Evolutionary conservation across 2,888 invertebrate genomes (phyloP), one percentile per base, ranked within the genome.

Genomic region (Limulus polyphemus): DNA sequence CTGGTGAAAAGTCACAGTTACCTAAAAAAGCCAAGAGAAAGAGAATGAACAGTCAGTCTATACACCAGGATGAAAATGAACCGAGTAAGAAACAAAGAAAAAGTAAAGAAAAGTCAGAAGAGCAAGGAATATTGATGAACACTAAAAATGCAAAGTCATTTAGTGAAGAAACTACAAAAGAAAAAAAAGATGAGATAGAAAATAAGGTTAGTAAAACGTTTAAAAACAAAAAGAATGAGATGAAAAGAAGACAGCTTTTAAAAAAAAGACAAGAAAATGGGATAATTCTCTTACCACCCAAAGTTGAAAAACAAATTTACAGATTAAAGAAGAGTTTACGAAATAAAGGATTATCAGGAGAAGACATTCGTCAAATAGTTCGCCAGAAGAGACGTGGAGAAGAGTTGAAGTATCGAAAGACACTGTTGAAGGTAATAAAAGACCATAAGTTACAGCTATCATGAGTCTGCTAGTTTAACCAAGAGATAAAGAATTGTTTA

Each of bases 271-370:
- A 32, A 47, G 62, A 65, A 49, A 61, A 60, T 32, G 67, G 67
- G 2, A 55, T 69, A 14, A 48, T 56, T 11, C 59, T 67, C 17
- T 56, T 69, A 10, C 63, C 70, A n/a, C 48, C 56, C 14, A 68
- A 70, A 48, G 54, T 66, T 9, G 70, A 70, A 56, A 58, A 58
- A 5, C 68, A 65, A 60, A 58, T 70, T 11, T 66, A 65, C 17
- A 55, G 52, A 13, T 57, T 70, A 17, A 69, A 66, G 57, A 66
- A 62, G 47, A 55, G 13, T 11, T 57, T 70, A 10, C 49, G 61
- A 50, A 60, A 58, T 7, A 69, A 68, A 58, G 64, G 64, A 10
- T 47, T 63, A 7, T 55, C 62, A 11, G 60, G 56, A 9, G 62
- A 61, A n/a, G 59, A 55, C 12, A 67, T 69, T 10, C 65, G 58